phyloP scores from a whole-genome alignment of 2,888 invertebrate species.

The Ichneumon xanthorius region DNA sequence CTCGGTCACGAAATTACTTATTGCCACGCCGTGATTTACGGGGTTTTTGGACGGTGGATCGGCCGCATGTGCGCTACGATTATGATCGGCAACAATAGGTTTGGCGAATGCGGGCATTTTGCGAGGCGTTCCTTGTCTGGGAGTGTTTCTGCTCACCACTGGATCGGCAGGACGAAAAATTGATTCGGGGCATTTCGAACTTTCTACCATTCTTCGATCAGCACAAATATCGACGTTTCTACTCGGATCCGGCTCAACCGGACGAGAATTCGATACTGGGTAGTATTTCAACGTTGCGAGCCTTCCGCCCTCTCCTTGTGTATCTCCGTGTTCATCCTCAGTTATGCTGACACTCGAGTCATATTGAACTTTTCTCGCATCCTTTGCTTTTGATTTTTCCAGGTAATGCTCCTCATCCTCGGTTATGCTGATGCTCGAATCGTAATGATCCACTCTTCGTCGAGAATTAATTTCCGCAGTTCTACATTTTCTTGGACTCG shows the following conservation, averaged over 20 bases:
- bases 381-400: constrained; percentile 26
- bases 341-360: constrained; percentile 75
- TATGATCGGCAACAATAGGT: neutral
- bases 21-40: neutral
- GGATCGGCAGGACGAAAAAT: constrained; percentile 11
- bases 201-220: constrained; percentile 1
- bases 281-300: constrained; percentile 30
- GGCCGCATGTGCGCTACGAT: no score
- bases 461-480: neutral
- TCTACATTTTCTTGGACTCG: constrained; percentile 25
- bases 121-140: neutral
- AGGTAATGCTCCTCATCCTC: constrained; percentile 67
- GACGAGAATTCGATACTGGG: constrained; percentile 36
- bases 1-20: neutral
- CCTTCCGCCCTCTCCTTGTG: neutral
- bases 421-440: constrained; percentile 73
- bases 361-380: constrained; percentile 38
- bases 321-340: constrained; percentile 68
- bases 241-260: constrained; percentile 1
- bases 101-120: neutral
- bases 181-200: neutral
- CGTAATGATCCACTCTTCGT: constrained; percentile 42
- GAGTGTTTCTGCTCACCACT: neutral
- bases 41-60: neutral
- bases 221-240: constrained; percentile 22